Evolutionary conservation across 2,888 invertebrate species (phyloP).

Genomic region (Venustoraphidia nigricollis): DNA sequence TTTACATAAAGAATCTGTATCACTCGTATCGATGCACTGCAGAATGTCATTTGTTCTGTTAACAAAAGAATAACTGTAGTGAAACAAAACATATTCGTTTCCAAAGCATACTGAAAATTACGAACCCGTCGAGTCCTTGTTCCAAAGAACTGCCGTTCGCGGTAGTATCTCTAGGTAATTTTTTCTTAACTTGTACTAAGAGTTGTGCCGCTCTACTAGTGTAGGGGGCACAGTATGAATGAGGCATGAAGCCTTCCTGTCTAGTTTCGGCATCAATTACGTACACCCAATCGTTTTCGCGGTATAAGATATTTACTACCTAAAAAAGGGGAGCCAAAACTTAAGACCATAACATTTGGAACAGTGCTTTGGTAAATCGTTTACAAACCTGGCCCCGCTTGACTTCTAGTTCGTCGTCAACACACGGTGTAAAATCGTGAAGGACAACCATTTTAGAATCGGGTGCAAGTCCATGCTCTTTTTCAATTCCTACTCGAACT

Average conservation of each 20-base stretch:
- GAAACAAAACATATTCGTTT: too few relatives aligned
- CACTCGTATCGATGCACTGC: slow-evolving; percentile 5
- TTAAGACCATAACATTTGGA: neutral
- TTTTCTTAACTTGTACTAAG: slow-evolving; percentile 56
- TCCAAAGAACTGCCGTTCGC: slow-evolving; percentile 13
- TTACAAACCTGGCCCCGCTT: slow-evolving; percentile 63
- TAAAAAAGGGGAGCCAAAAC: slow-evolving; percentile 19
- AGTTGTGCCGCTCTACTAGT: slow-evolving; percentile 65
- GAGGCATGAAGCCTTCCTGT: slow-evolving; percentile 88
- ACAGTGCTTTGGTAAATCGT: neutral
- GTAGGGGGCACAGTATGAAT: slow-evolving; percentile 82
- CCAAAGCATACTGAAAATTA: too few relatives aligned
- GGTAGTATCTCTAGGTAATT: slow-evolving; percentile 52
- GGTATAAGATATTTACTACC: slow-evolving; percentile 85
- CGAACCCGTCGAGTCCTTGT: slow-evolving; percentile 3
- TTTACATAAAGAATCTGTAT: slow-evolving; percentile 6
- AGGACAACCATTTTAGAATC: slow-evolving; percentile 91
- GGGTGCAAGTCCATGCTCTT: slow-evolving; percentile 80
- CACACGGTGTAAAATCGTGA: slow-evolving; percentile 89
- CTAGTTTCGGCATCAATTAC: slow-evolving; percentile 81
- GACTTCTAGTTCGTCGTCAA: slow-evolving; percentile 83
- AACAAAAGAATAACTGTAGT: neutral
- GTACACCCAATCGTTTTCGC: slow-evolving; percentile 96
- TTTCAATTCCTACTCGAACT: slow-evolving; percentile 79
- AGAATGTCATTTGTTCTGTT: slow-evolving; percentile 4